phyloP scores from a whole-genome alignment of 2,113 vertebrate species.

The Osmerus eperlanus region DNA sequence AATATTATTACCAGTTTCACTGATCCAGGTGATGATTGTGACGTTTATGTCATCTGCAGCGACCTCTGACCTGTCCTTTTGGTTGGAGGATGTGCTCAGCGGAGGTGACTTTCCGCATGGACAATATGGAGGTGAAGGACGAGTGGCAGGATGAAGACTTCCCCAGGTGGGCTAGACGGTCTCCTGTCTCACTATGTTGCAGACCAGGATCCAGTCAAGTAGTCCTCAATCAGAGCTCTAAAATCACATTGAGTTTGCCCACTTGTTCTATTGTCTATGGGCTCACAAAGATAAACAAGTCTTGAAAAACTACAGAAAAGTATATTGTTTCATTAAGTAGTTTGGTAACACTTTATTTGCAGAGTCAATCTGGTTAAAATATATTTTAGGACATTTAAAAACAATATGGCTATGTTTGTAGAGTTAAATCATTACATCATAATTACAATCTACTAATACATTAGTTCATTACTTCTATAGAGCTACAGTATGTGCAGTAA shows the following conservation, averaged over 20 bases:
- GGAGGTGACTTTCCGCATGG: constrained; percentile 84
- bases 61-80: not conserved
- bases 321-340: too few species aligned
- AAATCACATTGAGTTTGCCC: not conserved
- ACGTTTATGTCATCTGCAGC: constrained; percentile 31
- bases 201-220: not conserved
- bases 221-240: not conserved
- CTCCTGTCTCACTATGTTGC: too few species aligned
- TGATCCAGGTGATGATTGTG: not conserved
- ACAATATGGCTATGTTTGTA: too few species aligned
- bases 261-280: too few species aligned
- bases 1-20: not conserved
- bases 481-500: not conserved
- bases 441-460: too few species aligned
- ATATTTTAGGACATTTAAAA: too few species aligned
- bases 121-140: constrained; percentile 80
- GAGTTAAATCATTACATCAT: too few species aligned
- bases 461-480: not conserved
- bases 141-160: constrained; percentile 93
- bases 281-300: too few species aligned
- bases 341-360: too few species aligned
- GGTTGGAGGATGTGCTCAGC: constrained; percentile 71
- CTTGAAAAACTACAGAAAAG: too few species aligned
- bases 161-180: constrained; percentile 70
- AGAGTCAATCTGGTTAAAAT: too few species aligned